Base-by-base conservation (phyloP, 2,113 vertebrate species). In the Ibidorhyncha struthersii region DNA sequence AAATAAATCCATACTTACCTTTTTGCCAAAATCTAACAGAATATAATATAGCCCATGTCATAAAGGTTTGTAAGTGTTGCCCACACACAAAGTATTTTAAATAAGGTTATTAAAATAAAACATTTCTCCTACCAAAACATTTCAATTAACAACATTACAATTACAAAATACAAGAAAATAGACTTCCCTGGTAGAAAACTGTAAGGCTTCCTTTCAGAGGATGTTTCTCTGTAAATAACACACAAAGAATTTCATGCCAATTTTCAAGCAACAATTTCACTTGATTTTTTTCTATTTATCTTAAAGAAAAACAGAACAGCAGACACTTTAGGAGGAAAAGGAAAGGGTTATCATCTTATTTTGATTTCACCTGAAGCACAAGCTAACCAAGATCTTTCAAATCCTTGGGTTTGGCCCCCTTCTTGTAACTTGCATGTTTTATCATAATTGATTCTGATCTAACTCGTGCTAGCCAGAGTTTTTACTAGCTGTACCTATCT, bases 41-140 rank as follows among this genome's bases (percentile, higher is more conserved):
- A 36, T 6, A 10, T 0, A 40, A 45, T 10, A 19, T 4, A 62
- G n/a, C 17, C 9, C 12, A n/a, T 8, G 26, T 16, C 50, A 70
- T 25, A 19, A 5, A 80, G 25, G 11, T 67, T 82, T 55, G 23
- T 7, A 84, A 69, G 50, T 81, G 41, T 21, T 83, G 23, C 20
- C 14, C 36, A 9, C 6, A 16, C 14, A 16, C 5, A 19, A 34
- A 29, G 1, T 47, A 81, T 69, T 93, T 29, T 62, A 91, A 93
- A 71, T 21, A 77, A 80, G 5, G 21, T 86, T 94, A 89, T 79
- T 93, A 58, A 88, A 96, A 89, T 69, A 74, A 83, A 88, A 86
- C 6, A 20, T 32, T 93, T 20, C 34, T 85, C 63, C 77, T 90
- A 78, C 70, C 89, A 90, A 92, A 82, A 72, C 55, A 72, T 59